A percentile compares a stretch with the other conserved stretches of the same genome.
Evolutionary conservation across 2,113 vertebrate species (phyloP).

Genomic region (Grantiella picta): DNA sequence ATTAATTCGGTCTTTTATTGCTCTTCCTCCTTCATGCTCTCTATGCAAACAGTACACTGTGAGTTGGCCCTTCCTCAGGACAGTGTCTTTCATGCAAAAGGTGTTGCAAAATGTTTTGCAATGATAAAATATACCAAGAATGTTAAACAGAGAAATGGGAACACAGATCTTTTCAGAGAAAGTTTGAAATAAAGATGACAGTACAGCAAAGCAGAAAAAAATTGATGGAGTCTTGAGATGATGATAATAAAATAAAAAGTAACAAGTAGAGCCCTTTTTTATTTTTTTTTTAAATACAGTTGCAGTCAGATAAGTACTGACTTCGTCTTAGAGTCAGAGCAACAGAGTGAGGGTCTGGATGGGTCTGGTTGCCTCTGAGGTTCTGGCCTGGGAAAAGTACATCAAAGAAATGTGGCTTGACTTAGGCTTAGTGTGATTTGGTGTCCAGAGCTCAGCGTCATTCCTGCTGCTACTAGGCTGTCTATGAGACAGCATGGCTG

Average conservation of each 20-base stretch:
- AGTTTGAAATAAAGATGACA: not conserved
- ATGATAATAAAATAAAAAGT: not conserved
- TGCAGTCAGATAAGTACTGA: not conserved
- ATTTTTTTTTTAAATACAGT: too few species aligned
- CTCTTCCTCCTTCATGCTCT: not conserved
- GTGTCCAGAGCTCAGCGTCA: not conserved
- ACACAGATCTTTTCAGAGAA: not conserved
- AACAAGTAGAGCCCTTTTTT: not conserved
- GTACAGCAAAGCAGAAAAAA: not conserved
- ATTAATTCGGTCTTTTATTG: slow-evolving; percentile 12
- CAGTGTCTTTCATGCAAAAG: not conserved
- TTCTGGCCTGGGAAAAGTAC: not conserved
- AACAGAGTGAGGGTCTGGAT: not conserved
- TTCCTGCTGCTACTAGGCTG: not conserved
- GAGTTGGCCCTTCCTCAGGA: slow-evolving; percentile 1
- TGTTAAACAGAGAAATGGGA: not conserved
- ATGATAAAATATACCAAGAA: not conserved
- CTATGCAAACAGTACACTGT: not conserved
- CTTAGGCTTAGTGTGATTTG: not conserved
- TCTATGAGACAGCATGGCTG: not conserved
- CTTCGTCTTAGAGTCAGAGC: not conserved
- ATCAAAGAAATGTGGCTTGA: not conserved
- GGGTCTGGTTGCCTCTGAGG: not conserved
- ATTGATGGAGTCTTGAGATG: not conserved
- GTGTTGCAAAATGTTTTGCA: not conserved